Evolutionary conservation across 2,797 vertebrate species (phyloP), one percentile per base, ranked within the genome.

Genomic region (Heliangelus exortis): DNA sequence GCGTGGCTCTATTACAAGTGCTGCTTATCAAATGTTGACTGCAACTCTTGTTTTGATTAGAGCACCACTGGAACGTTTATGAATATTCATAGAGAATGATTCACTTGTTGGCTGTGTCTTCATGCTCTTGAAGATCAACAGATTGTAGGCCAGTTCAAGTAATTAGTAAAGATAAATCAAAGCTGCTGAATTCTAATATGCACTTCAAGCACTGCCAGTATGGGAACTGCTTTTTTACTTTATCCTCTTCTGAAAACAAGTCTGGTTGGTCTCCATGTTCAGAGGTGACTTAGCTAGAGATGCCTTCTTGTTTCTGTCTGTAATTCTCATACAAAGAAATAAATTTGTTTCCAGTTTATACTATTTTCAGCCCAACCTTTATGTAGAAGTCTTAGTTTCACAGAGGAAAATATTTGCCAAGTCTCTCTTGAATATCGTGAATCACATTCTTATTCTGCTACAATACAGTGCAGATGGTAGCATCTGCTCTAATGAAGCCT

Each of bases 71-170:
- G 12, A 29, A 63, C 0, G 0, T 69, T 20, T 20, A n/a, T 87
- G 80, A 94, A 93, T 93, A 95, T 82, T 95, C 63, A 90, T 11
- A 50, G 41, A 25, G 58, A 39, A 54, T 84, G 77, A 95, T 76
- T 95, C 90, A 87, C 22, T 47, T 63, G 53, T 41, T 77, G 74
- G 71, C 67, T 78, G 14, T 63, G 33, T 39, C 59, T 92, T 84
- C 31, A 12, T 59, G 34, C 12, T n/a, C 47, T 25, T 53, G 31
- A 26, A 79, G 33, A 84, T 80, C 34, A 81, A 68, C 21, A 66
- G 59, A 57, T 43, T 84, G 39, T 41, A 20, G 66, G 48, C 8
- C 36, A 39, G 31, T 63, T 68, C 20, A 78, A 87, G 69, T 82
- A 76, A 91, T 91, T 87, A 61, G 16, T 61, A 25, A 39, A 87